Conservation (phyloP, 2,113 vertebrate species). For the Cyanocitta stelleri region DNA sequence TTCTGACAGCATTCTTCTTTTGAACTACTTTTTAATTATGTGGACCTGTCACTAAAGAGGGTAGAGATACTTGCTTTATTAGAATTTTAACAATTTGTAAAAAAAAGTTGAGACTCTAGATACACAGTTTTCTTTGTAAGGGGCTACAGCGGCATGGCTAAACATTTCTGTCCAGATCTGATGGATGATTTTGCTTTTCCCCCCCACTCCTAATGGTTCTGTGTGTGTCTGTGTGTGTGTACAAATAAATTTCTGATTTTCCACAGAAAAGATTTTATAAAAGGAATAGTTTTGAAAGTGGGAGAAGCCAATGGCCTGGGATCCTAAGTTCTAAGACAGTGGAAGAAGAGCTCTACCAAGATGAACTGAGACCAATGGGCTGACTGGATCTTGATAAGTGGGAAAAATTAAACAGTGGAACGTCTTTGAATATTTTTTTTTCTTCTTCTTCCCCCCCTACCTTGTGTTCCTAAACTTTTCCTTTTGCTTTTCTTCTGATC, state of each 20-base stretch:
- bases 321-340: neutral
- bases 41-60: neutral
- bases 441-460: too few species aligned
- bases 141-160: neutral
- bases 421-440: neutral
- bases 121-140: neutral
- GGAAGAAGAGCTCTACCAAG: neutral
- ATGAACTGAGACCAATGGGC: neutral
- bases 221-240: fast-evolving
- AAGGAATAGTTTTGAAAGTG: neutral
- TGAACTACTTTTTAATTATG: neutral
- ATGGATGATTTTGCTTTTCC: neutral
- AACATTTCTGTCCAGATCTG: neutral
- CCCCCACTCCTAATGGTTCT: fast-evolving
- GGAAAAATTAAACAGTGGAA: neutral
- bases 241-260: neutral
- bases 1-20: neutral
- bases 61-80: neutral
- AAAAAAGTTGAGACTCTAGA: neutral
- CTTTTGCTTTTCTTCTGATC: neutral
- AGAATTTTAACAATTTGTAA: neutral
- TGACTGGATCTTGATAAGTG: neutral
- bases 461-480: neutral
- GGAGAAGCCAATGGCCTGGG: neutral
- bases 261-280: neutral